phyloP scores from a whole-genome alignment of 2,113 vertebrate genomes.

The Zapus hudsonius region DNA sequence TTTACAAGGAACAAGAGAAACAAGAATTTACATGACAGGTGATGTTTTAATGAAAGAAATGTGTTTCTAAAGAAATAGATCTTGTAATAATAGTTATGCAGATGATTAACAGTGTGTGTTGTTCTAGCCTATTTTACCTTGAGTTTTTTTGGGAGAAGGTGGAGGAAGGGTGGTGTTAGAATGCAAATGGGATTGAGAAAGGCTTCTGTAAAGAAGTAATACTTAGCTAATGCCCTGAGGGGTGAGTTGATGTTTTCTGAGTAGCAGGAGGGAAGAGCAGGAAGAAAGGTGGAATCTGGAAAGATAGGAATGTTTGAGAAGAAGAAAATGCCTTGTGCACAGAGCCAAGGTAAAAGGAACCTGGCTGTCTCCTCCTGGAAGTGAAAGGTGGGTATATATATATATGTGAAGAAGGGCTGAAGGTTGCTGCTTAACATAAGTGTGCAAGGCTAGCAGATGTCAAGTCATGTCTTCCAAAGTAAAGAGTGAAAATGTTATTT shows the following conservation, averaged over 20 bases:
- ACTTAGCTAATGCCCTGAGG: background rate
- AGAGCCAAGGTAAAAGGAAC: background rate
- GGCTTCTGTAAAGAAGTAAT: background rate
- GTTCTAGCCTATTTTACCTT: background rate
- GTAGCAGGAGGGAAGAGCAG: background rate
- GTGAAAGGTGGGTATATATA: background rate
- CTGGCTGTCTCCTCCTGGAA: background rate
- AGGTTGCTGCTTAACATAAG: background rate
- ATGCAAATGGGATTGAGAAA: background rate
- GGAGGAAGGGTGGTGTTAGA: too few species aligned
- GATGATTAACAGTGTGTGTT: background rate
- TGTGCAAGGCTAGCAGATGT: background rate
- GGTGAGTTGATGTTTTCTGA: background rate
- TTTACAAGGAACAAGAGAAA: constrained; percentile 25
- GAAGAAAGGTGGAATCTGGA: background rate
- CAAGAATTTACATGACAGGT: background rate
- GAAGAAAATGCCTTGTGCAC: background rate
- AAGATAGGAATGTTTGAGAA: background rate
- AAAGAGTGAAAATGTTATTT: background rate
- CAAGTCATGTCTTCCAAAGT: background rate
- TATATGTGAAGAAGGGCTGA: background rate
- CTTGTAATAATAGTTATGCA: background rate
- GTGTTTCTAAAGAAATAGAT: constrained; percentile 42
- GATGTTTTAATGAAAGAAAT: background rate
- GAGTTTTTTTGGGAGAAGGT: background rate